Conservation (phyloP, 2,113 vertebrate species). For the Aythya baeri region DNA sequence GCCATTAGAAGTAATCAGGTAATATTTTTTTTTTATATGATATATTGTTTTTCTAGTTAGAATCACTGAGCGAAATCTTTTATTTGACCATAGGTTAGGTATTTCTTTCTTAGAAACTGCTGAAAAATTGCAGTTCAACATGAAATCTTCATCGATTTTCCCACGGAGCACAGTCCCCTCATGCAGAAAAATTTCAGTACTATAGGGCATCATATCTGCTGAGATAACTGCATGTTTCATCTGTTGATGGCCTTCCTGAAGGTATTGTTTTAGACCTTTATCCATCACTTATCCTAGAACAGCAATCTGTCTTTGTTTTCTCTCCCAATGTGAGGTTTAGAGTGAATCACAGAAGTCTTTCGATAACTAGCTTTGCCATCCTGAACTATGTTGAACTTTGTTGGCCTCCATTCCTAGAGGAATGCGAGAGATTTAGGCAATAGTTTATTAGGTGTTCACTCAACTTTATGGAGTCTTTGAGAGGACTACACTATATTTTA, state of each 20-base stretch:
- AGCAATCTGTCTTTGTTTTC: background rate
- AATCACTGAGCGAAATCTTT: background rate
- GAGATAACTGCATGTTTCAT: background rate
- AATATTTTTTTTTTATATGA: background rate
- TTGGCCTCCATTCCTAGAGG: background rate
- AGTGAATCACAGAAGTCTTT: background rate
- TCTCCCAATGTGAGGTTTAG: background rate
- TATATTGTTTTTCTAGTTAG: background rate
- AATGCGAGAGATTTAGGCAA: background rate
- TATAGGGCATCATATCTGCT: background rate
- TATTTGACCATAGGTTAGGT: background rate
- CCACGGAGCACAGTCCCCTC: background rate
- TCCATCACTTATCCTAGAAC: background rate
- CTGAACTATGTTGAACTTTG: background rate
- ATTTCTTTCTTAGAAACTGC: background rate
- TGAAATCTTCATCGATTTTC: background rate
- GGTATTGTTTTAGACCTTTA: background rate
- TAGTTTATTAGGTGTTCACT: background rate
- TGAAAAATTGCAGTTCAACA: background rate
- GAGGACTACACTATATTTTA: background rate
- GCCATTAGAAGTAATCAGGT: background rate
- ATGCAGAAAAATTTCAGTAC: background rate
- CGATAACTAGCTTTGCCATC: background rate
- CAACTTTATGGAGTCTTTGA: background rate
- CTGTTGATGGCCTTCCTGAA: background rate